Conservation (phyloP, 2,113 vertebrate genomes). For the Morone chrysops region DNA sequence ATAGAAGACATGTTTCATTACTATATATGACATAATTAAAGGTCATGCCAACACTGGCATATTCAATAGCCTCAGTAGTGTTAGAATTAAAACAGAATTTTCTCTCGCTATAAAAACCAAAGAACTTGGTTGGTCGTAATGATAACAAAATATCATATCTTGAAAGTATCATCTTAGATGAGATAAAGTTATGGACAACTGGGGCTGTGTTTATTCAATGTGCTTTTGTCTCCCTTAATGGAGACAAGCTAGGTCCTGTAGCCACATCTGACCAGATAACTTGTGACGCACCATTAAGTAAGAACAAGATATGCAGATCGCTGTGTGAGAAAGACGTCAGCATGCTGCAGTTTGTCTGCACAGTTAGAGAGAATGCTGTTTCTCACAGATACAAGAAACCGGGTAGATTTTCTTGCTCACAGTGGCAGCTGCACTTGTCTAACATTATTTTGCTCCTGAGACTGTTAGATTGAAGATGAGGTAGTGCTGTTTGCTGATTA, state of each 20-base stretch:
- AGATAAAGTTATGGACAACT: not conserved
- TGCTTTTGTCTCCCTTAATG: not conserved
- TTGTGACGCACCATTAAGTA: not conserved
- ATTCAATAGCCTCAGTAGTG: not conserved
- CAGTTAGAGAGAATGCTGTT: not conserved
- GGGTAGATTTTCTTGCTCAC: not conserved
- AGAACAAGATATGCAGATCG: not conserved
- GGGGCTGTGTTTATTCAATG: not conserved
- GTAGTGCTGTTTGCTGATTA: not conserved
- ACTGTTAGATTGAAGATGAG: not conserved
- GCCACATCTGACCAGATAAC: not conserved
- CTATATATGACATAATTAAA: not conserved
- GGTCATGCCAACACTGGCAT: not conserved
- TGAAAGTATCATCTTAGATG: not conserved
- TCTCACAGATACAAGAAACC: not conserved
- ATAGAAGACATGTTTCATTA: not conserved
- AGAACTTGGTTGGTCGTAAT: no score
- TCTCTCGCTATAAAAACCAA: no score
- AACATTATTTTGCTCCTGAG: not conserved
- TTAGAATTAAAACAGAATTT: not conserved
- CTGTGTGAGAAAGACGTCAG: not conserved
- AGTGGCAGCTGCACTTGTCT: not conserved
- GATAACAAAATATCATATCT: not conserved
- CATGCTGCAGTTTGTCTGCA: not conserved
- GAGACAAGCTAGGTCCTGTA: not conserved